Conservation (phyloP, 2,113 vertebrate genomes). For the Pangasianodon hypophthalmus region DNA sequence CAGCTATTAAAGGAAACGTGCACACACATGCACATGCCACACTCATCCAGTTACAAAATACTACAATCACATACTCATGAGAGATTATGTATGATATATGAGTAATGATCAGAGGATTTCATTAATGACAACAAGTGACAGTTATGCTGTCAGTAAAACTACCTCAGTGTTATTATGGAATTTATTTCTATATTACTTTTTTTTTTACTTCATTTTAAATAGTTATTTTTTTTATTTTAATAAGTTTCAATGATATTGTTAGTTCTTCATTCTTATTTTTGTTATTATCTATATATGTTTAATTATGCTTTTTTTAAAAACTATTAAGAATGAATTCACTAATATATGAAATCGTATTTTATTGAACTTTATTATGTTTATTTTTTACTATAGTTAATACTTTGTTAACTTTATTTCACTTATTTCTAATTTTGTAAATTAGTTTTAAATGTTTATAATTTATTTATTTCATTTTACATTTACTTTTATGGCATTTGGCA, state of each 20-base stretch:
- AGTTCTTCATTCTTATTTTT: neutral
- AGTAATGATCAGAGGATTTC: neutral
- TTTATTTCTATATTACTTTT: neutral
- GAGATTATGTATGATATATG: conserved; percentile 12
- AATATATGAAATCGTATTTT: neutral
- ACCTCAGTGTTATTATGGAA: neutral
- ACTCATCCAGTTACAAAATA: conserved; percentile 43
- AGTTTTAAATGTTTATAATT: neutral
- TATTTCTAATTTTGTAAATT: neutral
- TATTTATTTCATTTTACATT: neutral
- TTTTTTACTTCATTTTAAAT: neutral
- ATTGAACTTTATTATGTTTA: neutral
- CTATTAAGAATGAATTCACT: neutral
- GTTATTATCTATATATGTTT: neutral
- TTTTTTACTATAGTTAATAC: neutral
- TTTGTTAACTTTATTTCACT: neutral
- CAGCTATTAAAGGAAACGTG: conserved; percentile 54
- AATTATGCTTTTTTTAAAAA: neutral
- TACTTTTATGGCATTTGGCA: too few species aligned
- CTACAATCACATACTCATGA: neutral
- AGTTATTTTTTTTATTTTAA: neutral
- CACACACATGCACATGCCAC: conserved; percentile 32
- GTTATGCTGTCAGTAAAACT: neutral
- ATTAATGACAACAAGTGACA: conserved; percentile 1
- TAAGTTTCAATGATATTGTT: neutral